Conservation (phyloP, 2,888 invertebrate genomes). For the Pimpla rufipes region DNA sequence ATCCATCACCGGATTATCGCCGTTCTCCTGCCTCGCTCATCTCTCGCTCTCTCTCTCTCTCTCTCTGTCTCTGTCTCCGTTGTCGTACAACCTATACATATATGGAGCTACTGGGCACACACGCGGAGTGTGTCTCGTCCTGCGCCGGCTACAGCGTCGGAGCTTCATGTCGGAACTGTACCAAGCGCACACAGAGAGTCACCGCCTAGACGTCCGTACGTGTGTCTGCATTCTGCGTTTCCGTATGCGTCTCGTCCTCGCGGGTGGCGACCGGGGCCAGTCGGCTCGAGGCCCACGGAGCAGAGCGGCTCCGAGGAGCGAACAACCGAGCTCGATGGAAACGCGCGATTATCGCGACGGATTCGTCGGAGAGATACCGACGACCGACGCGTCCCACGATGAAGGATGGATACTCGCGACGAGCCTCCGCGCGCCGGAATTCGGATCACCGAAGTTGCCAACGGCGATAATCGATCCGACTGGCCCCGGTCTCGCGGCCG, state of each 20-base stretch:
- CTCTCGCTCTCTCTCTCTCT: too few relatives aligned
- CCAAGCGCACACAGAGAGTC: background rate
- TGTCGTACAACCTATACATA: constrained; percentile 28
- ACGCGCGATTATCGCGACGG: too few relatives aligned
- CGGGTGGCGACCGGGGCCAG: background rate
- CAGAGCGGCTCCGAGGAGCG: too few relatives aligned
- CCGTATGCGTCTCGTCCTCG: background rate
- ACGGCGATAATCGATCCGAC: background rate
- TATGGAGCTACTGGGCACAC: constrained; percentile 44
- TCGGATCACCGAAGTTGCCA: too few relatives aligned
- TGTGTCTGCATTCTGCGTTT: constrained; percentile 34
- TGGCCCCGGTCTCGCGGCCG: constrained; percentile 2
- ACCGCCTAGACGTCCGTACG: background rate
- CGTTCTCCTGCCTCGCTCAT: constrained; percentile 32
- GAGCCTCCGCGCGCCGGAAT: too few relatives aligned
- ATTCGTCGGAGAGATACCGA: too few relatives aligned
- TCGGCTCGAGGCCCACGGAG: background rate
- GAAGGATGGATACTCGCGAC: too few relatives aligned
- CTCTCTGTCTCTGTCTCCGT: background rate
- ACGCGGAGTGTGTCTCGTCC: constrained; percentile 19
- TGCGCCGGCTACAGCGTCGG: background rate
- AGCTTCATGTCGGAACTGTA: too few relatives aligned
- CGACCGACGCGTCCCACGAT: too few relatives aligned
- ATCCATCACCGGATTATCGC: constrained; percentile 84
- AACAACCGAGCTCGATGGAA: too few relatives aligned